Conservation (phyloP, 2,113 vertebrate species). For the Sciurus niger region DNA sequence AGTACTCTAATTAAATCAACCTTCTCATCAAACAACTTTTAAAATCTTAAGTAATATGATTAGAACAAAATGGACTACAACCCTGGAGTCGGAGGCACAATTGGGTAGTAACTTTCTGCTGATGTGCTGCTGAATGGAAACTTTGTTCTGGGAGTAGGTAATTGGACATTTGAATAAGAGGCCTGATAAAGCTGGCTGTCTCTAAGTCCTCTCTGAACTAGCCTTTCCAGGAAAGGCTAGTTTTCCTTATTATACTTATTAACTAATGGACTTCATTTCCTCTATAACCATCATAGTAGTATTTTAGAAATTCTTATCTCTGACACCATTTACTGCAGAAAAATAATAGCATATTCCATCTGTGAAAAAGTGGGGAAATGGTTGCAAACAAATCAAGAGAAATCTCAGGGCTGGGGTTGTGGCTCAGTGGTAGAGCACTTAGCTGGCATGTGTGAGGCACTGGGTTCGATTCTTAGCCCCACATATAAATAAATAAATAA, state of each 20-base stretch:
- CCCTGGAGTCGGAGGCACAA: not conserved
- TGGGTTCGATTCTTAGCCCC: no score
- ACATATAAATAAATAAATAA: no score
- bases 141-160: not conserved
- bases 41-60: constrained; percentile 69
- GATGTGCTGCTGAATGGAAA: not conserved
- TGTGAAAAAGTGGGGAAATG: not conserved
- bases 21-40: constrained; percentile 62
- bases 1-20: constrained; percentile 56
- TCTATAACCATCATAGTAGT: not conserved
- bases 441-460: no score
- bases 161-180: not conserved
- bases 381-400: constrained; percentile 33
- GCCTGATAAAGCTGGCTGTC: not conserved
- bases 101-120: constrained; percentile 32
- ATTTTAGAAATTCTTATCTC: constrained; percentile 37
- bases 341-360: not conserved
- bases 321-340: constrained; percentile 43
- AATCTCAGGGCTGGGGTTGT: not conserved
- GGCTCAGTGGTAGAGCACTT: no score
- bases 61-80: constrained; percentile 30
- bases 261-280: constrained; percentile 19
- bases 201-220: not conserved
- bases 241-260: not conserved
- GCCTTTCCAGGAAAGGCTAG: not conserved